A percentile compares a stretch with the other conserved stretches of the same genome.
Evolutionary conservation across 2,888 invertebrate species (phyloP).

Genomic region (Gnatocerus cornutus): DNA sequence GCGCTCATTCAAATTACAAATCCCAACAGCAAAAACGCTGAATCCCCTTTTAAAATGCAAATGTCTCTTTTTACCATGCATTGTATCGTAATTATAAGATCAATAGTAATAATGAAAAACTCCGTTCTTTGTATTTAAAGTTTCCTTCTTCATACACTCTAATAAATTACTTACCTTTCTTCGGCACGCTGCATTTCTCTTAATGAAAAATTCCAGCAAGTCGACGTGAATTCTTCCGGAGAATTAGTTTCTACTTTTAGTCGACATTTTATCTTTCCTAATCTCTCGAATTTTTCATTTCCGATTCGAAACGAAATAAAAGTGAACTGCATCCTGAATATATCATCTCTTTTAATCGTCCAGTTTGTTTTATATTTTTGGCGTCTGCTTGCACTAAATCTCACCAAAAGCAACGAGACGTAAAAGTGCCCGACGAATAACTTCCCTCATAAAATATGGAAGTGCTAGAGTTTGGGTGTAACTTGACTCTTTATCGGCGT

Average conservation of each 20-base stretch:
- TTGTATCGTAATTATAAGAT: slow-evolving; percentile 4
- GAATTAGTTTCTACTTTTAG: slow-evolving; percentile 2
- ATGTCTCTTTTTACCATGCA: not conserved
- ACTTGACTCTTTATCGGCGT: not conserved
- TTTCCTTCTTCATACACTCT: not conserved
- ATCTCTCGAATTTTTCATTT: not conserved
- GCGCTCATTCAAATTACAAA: not conserved
- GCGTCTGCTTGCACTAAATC: not conserved
- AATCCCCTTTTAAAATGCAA: not conserved
- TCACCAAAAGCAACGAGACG: slow-evolving; percentile 1
- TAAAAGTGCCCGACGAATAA: not conserved
- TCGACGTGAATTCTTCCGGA: not conserved
- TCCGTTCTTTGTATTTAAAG: no score
- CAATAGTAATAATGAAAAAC: not conserved
- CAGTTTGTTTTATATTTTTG: not conserved
- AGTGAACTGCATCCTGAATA: not conserved
- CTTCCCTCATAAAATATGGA: not conserved
- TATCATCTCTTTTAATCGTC: not conserved
- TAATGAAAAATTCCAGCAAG: slow-evolving; percentile 1
- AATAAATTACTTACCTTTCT: slow-evolving; percentile 1
- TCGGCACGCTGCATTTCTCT: not conserved
- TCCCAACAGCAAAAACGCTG: not conserved
- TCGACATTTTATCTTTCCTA: not conserved
- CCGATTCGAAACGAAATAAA: not conserved
- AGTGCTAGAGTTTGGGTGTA: not conserved